Evolutionary conservation across 2,797 vertebrate species (phyloP), one percentile per base, ranked within the genome.

Genomic region (Tapirus indicus): DNA sequence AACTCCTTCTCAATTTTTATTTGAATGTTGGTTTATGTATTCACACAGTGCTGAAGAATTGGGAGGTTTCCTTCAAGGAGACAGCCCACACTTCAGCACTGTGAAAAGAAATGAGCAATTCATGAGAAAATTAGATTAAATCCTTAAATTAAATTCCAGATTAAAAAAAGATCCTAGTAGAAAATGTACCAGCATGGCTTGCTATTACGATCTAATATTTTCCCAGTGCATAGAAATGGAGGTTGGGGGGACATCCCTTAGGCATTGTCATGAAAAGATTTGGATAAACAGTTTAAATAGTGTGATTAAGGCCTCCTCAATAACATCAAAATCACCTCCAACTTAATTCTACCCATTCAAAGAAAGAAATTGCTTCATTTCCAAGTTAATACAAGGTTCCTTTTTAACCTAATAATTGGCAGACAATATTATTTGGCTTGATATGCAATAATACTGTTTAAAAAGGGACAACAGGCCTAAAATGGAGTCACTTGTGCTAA

Each of bases 321-420:
- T 84, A 96, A 96, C 72, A 66, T 78, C 88, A 83, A 95, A 96
- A 97, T 97, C 97, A 98, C 93, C 95, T 98, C 88, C 93, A 93
- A 97, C 79, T 97, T 97, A 90, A 98, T 97, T 97, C 60, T 85
- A 52, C 71, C 90, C 89, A 41, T 82, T 96, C 91, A 92, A 89
- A 95, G 58, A 96, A 96, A 97, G 88, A 97, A 97, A 97, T 96
- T 80, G 89, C 93, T 98, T 94, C 80, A 89, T 92, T 97, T 95
- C 89, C 83, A 95, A 97, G 91, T 94, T 96, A 97, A 97, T 93
- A 85, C 5, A 16, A 69, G 71, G 85, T 97, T 96, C 83, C 83
- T 93, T 96, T 94, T 79, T 97, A 97, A 97, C 82, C 60, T 95
- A 97, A 96, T 97, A 97, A 98, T 95, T 97, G 97, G 89, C 32